Base-by-base conservation (phyloP, 2,888 invertebrate species). In the Coleophora deauratella region DNA sequence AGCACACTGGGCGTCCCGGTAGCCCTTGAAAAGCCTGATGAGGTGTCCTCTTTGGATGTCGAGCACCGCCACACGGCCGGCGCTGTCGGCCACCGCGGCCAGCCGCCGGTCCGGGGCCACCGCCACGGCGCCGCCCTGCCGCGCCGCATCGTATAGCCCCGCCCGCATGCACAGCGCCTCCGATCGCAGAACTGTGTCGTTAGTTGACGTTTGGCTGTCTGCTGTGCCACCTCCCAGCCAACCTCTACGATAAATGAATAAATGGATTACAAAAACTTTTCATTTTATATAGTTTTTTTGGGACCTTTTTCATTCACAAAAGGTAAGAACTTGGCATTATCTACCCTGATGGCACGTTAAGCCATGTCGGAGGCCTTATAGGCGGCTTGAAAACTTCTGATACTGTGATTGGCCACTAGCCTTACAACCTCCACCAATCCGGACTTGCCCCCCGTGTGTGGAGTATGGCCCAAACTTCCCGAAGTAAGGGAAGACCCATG, bases 1-100 rank as follows among this genome's bases (percentile, higher is more conserved):
- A 2, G 95, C 96, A 68, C 97, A 95, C 67, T 98, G 95, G 0
- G 98, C 98, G 67, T 98, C 96, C 38, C 98, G 88, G 72, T 97
- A 99, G 3, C 99, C 98, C 85, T 98, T 98, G 89, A 97, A 97
- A 64, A 98, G 91, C 39, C 96, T 88, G 32, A 97, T 78, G 15
- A 94, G 90, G 40, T 93, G 88, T 1, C 97, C 96, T 51, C 89
- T 89, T 37, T 88, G 88, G 10, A 94, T 90, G 74, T 99, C 97
- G 28, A 99, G 77, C 11, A 99, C 84, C 34, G 93, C 89, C 0
- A 99, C 93, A 43, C 99, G 89, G 21, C 98, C 98, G 60, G 95
- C 89, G 53, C 90, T 91, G 74, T 99, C 99, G 0, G 93, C 89
- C 33, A 96, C 87, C 0, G 93, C 94, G 0, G 94, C 94, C 3